A percentile compares a stretch with the other conserved stretches of the same genome.
phyloP scores from a whole-genome alignment of 2,113 vertebrate genomes.

The Erpornis zantholeuca region DNA sequence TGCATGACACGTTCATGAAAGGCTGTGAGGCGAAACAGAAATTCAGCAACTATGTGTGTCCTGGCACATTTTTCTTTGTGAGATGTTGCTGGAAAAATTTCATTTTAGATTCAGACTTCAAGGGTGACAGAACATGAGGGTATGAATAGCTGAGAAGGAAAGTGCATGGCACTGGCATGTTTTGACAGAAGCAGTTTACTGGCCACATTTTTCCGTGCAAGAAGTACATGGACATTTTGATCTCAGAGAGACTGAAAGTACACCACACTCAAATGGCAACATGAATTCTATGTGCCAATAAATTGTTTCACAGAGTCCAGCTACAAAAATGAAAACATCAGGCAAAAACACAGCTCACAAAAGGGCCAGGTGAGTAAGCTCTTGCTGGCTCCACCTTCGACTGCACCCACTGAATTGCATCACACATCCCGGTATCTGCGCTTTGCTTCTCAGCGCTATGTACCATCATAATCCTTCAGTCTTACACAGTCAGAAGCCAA shows the following conservation, averaged over 20 bases:
- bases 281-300: background rate
- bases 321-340: background rate
- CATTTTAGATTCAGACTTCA: background rate
- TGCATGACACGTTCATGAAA: background rate
- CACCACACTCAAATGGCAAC: background rate
- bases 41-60: background rate
- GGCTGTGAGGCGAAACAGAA: background rate
- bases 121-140: background rate
- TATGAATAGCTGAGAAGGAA: background rate
- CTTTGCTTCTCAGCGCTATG: background rate
- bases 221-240: background rate
- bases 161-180: background rate
- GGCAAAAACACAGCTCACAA: background rate
- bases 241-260: background rate
- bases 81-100: background rate
- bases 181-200: background rate
- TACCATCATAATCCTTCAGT: background rate
- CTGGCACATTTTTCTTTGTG: background rate
- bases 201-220: background rate
- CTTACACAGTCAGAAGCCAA: background rate
- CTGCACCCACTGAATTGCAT: background rate
- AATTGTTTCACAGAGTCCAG: background rate
- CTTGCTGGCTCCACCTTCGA: background rate
- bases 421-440: background rate
- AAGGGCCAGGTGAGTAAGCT: background rate